phyloP scores from a whole-genome alignment of 2,113 vertebrate genomes.

The Aspidoscelis tigris region DNA sequence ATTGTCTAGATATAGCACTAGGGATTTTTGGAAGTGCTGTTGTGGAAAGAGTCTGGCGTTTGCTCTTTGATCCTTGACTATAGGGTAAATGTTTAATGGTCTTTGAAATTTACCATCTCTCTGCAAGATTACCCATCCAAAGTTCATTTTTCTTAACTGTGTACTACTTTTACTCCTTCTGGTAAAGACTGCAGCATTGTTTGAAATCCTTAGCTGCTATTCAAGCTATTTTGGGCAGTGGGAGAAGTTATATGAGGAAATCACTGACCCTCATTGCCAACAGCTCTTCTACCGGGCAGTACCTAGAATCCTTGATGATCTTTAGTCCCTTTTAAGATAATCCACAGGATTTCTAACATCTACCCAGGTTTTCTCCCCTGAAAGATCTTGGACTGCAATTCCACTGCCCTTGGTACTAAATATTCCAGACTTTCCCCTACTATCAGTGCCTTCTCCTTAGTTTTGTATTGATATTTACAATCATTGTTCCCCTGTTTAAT shows the following conservation, averaged over 20 bases:
- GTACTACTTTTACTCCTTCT: neutral
- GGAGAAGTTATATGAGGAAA: neutral
- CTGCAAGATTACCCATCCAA: neutral
- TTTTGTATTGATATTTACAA: no score
- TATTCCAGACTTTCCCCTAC: no score
- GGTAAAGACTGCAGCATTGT: neutral
- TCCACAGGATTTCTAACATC: no score
- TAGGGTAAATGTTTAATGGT: slow-evolving; percentile 1
- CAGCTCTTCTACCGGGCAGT: no score
- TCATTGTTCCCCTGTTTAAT: no score
- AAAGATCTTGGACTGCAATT: no score
- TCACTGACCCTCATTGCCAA: no score
- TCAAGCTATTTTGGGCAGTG: neutral
- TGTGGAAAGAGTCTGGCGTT: neutral
- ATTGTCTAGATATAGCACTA: neutral
- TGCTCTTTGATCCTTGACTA: neutral
- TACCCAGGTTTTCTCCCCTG: no score
- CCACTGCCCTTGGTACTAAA: no score
- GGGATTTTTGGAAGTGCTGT: neutral
- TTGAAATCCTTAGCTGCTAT: neutral
- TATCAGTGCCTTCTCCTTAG: no score
- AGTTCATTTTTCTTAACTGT: neutral
- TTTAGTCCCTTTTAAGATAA: no score
- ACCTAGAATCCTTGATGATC: no score
- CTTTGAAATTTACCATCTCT: neutral